A percentile compares a stretch with the other conserved stretches of the same genome.
Conservation (phyloP, 2,888 invertebrate genomes). For the Deroplatys truncata region DNA sequence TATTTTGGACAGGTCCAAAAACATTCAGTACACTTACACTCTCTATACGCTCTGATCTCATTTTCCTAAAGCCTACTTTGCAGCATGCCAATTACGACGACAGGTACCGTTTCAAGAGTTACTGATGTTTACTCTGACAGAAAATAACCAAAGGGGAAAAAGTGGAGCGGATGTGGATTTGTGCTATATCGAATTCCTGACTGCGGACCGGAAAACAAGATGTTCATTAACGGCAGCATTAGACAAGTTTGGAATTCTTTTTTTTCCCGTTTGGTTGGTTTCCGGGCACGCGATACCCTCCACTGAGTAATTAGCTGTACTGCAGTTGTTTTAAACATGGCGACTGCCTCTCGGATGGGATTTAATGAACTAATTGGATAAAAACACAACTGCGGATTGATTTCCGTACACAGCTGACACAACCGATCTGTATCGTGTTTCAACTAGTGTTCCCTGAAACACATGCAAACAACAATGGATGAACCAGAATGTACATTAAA, state of each 20-base stretch:
- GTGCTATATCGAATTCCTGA: neutral
- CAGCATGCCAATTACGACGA: neutral
- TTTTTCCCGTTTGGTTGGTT: neutral
- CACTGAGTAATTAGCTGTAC: neutral
- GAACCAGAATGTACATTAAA: too few species aligned
- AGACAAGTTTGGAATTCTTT: neutral
- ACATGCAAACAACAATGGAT: too few species aligned
- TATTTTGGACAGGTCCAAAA: too few species aligned
- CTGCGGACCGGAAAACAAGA: neutral
- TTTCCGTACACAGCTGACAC: neutral
- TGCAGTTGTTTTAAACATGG: neutral
- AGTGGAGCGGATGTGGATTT: neutral
- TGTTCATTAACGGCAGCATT: neutral
- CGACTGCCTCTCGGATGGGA: neutral
- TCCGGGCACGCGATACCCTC: neutral
- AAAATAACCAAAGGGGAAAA: neutral
- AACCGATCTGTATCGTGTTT: neutral
- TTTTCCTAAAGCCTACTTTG: too few species aligned
- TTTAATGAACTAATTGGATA: neutral
- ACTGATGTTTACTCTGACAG: neutral
- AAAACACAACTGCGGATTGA: neutral
- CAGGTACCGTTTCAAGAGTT: neutral
- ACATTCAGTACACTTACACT: too few species aligned
- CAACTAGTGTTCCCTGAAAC: neutral
- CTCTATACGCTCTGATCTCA: too few species aligned